Percentiles rank a stretch among this genome's conserved stretches.
These are phyloP conservation scores for Capitella teleta DNA, from an alignment of 1,140 invertebrate species.

Conservation along the genomic window DNA sequence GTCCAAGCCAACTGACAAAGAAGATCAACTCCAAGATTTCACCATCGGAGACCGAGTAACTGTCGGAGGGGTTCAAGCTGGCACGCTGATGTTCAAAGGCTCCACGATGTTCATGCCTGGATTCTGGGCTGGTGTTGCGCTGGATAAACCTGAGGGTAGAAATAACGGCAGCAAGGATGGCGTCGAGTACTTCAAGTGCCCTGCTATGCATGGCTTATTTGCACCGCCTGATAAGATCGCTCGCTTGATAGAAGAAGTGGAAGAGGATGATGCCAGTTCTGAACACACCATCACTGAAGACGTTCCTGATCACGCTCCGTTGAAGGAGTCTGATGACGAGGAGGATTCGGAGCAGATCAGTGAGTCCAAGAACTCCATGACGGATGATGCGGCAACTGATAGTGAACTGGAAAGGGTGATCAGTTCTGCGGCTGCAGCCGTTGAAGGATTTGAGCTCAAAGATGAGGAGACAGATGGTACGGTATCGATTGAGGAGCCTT, in stretches of 20 bases:
- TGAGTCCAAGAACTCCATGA: not conserved
- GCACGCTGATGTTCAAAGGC: constrained; percentile 73
- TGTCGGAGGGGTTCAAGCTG: constrained; percentile 70
- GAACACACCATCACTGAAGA: not conserved
- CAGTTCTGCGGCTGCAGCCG: constrained; percentile 17
- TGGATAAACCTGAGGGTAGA: constrained; percentile 43
- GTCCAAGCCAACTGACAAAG: not conserved
- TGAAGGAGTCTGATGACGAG: not conserved
- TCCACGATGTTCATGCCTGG: constrained; percentile 77
- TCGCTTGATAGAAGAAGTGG: constrained; percentile 6
- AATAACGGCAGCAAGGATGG: constrained; percentile 44
- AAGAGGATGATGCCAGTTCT: constrained; percentile 6
- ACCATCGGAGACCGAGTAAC: constrained; percentile 79
- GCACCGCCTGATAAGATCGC: constrained; percentile 32
- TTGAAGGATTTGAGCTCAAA: constrained; percentile 17
- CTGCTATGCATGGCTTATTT: constrained; percentile 38
- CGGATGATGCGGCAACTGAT: constrained; percentile 13
- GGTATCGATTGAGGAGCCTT: no score
- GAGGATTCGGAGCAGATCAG: not conserved
- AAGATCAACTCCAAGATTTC: constrained; percentile 22
- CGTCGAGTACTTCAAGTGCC: constrained; percentile 39
- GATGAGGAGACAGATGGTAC: not conserved
- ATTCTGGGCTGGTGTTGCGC: constrained; percentile 46
- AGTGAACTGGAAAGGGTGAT: constrained; percentile 18
- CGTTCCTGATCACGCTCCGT: not conserved